Conservation (phyloP, 2,888 invertebrate species). For the Eupithecia subumbrata region DNA sequence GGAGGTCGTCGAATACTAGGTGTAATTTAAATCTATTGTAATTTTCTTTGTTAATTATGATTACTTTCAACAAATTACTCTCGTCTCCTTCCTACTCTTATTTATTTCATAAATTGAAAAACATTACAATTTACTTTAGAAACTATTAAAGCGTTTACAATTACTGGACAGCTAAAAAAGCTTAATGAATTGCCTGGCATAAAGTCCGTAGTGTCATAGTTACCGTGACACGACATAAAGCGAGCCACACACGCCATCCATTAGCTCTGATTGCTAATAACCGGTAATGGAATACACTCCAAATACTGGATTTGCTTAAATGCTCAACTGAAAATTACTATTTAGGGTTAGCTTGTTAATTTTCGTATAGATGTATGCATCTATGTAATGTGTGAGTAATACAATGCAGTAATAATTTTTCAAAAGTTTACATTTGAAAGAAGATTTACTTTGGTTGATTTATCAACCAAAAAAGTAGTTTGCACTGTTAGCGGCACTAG, state of each 20-base stretch:
- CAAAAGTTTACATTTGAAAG: slow-evolving; percentile 11
- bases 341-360: not conserved
- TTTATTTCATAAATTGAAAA: not conserved
- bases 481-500: not conserved
- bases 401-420: not conserved
- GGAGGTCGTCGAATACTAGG: too few species aligned
- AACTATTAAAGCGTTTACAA: slow-evolving; percentile 12
- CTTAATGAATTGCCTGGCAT: slow-evolving; percentile 40
- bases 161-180: slow-evolving; percentile 20
- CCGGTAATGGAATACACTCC: slow-evolving; percentile 55
- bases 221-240: slow-evolving; percentile 56
- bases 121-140: too few species aligned
- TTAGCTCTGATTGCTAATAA: slow-evolving; percentile 68
- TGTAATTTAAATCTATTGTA: too few species aligned
- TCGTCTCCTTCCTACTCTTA: not conserved
- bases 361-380: not conserved
- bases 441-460: not conserved
- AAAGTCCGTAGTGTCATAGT: slow-evolving; percentile 38
- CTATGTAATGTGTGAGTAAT: too few species aligned
- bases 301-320: slow-evolving; percentile 25
- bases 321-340: slow-evolving; percentile 18
- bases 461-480: too few species aligned
- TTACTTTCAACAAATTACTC: too few species aligned
- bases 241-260: slow-evolving; percentile 54
- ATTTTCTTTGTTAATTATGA: too few species aligned